Conservation (phyloP, 2,888 invertebrate genomes). For the Malacosoma neustria region DNA sequence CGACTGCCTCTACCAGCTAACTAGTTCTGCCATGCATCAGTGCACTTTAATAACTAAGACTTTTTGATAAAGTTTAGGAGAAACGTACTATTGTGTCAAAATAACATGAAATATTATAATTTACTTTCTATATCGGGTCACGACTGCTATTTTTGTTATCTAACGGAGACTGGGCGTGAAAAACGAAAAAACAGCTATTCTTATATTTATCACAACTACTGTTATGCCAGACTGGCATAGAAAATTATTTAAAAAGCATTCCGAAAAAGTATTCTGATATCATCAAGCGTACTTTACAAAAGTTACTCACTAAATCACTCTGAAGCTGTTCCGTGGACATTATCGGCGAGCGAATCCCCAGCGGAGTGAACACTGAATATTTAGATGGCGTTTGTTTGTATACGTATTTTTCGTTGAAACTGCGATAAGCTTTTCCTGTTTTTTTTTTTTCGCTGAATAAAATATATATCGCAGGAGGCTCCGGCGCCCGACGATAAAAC, state of each 20-base stretch:
- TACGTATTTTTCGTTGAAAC: conserved; percentile 59
- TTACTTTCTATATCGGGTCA: too few species aligned
- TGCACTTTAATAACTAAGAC: conserved; percentile 65
- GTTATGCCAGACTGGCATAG: not conserved
- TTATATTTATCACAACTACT: not conserved
- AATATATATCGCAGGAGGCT: conserved; percentile 49
- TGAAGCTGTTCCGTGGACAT: conserved; percentile 49
- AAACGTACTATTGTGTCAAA: conserved; percentile 10
- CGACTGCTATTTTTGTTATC: too few species aligned
- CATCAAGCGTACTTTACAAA: conserved; percentile 35
- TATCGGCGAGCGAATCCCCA: conserved; percentile 55
- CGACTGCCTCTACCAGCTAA: conserved; percentile 52
- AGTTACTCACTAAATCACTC: conserved; percentile 54
- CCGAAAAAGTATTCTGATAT: conserved; percentile 23
- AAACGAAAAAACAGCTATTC: too few species aligned
- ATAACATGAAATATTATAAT: too few species aligned
- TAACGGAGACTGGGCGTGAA: too few species aligned
- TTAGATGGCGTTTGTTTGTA: conserved; percentile 65
- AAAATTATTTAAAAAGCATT: too few species aligned
- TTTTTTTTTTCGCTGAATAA: conserved; percentile 60
- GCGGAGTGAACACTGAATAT: conserved; percentile 51
- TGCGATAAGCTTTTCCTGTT: conserved; percentile 61
- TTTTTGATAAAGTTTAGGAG: conserved; percentile 28
- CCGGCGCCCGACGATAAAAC: conserved; percentile 59
- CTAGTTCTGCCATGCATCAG: conserved; percentile 58